Evolutionary conservation across 23 tunicate genomes (phyloP).

Genomic region (Clavelina lepadiformis): DNA sequence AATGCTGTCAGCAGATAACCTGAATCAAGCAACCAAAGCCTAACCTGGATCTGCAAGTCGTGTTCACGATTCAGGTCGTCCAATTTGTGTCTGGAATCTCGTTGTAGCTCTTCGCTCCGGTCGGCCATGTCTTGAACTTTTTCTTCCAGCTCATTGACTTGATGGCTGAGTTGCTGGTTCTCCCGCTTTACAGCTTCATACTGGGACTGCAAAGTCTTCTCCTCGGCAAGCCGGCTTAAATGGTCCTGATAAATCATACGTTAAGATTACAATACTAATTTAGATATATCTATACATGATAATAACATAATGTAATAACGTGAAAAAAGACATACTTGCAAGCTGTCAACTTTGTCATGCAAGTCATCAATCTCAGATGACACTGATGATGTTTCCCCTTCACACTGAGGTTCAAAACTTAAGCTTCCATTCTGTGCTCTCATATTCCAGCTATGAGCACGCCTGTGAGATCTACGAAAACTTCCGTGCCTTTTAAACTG

Average conservation of each 20-base stretch:
- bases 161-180: slow-evolving; percentile 40
- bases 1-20: too few species aligned
- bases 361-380: slow-evolving; percentile 83
- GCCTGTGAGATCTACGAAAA: slow-evolving; percentile 44
- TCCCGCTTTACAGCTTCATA: slow-evolving; percentile 71
- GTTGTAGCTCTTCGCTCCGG: slow-evolving; percentile 11
- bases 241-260: slow-evolving; percentile 39
- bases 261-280: too few species aligned
- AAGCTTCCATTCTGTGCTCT: not conserved
- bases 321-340: slow-evolving; percentile 54
- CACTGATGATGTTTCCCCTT: slow-evolving; percentile 52
- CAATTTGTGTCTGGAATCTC: slow-evolving; percentile 13
- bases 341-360: slow-evolving; percentile 71
- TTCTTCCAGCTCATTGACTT: slow-evolving; percentile 66
- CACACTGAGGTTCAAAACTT: not conserved
- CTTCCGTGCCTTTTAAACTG: slow-evolving; percentile 28
- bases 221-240: slow-evolving; percentile 71
- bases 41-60: slow-evolving; percentile 53
- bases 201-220: slow-evolving; percentile 56
- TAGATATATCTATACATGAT: too few species aligned
- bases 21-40: too few species aligned
- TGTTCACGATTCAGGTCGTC: slow-evolving; percentile 48
- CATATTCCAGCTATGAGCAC: slow-evolving; percentile 38
- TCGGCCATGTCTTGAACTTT: slow-evolving; percentile 42
- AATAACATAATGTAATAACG: too few species aligned